Evolutionary conservation across 2,888 invertebrate species (phyloP).

Genomic region (Ochropleura leucogaster): DNA sequence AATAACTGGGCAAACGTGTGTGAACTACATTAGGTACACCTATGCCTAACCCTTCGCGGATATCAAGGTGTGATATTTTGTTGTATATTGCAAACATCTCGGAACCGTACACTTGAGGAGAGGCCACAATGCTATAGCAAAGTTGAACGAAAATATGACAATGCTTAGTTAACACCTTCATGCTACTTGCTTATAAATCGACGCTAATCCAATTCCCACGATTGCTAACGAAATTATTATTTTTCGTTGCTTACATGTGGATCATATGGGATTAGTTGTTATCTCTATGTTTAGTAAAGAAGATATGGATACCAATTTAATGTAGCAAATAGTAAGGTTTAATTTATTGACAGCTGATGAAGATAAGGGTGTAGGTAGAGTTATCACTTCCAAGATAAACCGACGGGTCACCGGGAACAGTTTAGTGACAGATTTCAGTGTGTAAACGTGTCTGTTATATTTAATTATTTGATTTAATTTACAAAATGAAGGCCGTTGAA

Average conservation of each 20-base stretch:
- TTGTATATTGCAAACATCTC: not conserved
- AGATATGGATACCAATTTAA: slow-evolving; percentile 35
- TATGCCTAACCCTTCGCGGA: too few relatives aligned
- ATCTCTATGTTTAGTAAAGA: slow-evolving; percentile 34
- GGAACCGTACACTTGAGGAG: too few relatives aligned
- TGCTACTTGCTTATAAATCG: not conserved
- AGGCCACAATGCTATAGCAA: not conserved
- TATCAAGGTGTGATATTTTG: too few relatives aligned
- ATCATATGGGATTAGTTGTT: slow-evolving; percentile 30
- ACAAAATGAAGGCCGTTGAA: slow-evolving; percentile 78
- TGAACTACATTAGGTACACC: too few relatives aligned
- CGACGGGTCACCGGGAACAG: slow-evolving; percentile 68
- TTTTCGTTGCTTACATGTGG: slow-evolving; percentile 4
- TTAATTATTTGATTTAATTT: slow-evolving; percentile 29
- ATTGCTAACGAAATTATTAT: slow-evolving; percentile 14
- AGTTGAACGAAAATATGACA: not conserved
- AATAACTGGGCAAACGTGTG: too few relatives aligned
- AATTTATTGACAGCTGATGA: slow-evolving; percentile 76
- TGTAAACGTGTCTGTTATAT: slow-evolving; percentile 55
- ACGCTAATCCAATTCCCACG: slow-evolving; percentile 22
- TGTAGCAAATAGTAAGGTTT: slow-evolving; percentile 48
- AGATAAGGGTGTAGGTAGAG: slow-evolving; percentile 75
- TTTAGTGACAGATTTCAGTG: slow-evolving; percentile 66
- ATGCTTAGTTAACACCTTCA: not conserved
- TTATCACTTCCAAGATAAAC: slow-evolving; percentile 75